phyloP scores from a whole-genome alignment of 2,797 vertebrate species.

The Otus scops region DNA sequence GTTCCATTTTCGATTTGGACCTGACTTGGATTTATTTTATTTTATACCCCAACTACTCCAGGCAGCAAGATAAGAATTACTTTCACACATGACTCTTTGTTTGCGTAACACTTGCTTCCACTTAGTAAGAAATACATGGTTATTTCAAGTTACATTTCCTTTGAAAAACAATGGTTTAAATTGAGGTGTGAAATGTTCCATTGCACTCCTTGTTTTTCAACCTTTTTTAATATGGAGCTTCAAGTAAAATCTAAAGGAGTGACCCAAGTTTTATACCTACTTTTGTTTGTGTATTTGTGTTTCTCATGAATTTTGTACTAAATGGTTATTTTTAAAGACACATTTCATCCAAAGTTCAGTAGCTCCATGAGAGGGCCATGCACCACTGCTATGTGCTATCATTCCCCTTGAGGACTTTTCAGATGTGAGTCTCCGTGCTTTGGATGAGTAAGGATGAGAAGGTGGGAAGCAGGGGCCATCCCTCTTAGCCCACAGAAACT shows the following conservation, averaged over 20 bases:
- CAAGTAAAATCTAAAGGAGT: neutral
- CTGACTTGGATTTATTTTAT: conserved; percentile 20
- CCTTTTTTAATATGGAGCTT: neutral
- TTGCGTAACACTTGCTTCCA: conserved; percentile 47
- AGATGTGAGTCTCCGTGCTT: neutral
- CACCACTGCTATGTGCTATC: neutral
- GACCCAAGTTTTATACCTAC: neutral
- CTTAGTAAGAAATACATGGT: conserved; percentile 32
- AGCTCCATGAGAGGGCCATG: neutral
- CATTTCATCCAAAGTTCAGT: neutral
- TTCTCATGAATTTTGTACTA: neutral
- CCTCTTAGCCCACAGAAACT: neutral
- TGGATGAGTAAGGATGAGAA: neutral
- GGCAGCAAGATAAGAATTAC: conserved; percentile 34
- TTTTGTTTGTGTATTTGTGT: neutral
- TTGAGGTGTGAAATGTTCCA: neutral
- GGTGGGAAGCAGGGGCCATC: neutral
- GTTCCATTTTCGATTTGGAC: neutral
- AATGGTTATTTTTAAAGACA: neutral
- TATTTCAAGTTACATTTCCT: conserved; percentile 58
- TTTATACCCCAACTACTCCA: conserved; percentile 1
- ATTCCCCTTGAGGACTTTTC: neutral
- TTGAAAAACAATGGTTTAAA: conserved; percentile 49
- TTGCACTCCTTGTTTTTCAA: neutral
- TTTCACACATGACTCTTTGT: conserved; percentile 36